Evolutionary conservation across 2,113 vertebrate species (phyloP).

Genomic region (Upupa epops): DNA sequence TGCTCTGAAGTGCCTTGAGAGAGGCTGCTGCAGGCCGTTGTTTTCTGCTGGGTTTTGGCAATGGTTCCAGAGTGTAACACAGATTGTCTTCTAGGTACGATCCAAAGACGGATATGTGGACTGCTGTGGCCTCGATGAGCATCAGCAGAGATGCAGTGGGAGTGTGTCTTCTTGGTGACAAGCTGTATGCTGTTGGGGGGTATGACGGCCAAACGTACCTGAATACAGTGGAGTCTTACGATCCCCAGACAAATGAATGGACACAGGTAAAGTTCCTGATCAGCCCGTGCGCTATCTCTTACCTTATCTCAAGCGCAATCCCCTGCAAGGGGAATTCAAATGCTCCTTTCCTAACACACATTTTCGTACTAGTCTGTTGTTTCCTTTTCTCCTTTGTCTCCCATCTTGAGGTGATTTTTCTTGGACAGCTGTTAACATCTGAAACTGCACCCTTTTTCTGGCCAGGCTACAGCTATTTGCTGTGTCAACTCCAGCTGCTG

Average conservation of each 20-base stretch:
- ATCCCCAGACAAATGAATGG: conserved; percentile 98
- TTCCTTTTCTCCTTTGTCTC: neutral
- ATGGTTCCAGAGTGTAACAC: neutral
- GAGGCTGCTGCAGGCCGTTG: neutral
- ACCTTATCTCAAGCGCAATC: neutral
- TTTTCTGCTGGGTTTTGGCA: neutral
- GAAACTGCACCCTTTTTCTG: neutral
- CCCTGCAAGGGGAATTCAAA: neutral
- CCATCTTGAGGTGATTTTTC: neutral
- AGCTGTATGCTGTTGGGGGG: conserved; percentile 93
- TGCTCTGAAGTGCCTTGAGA: neutral
- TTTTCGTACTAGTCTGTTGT: neutral
- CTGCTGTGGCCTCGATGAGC: conserved; percentile 97
- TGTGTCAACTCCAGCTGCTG: neutral
- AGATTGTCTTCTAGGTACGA: conserved; percentile 84
- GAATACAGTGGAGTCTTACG: conserved; percentile 94
- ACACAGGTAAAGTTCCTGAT: conserved; percentile 83
- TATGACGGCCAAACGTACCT: conserved; percentile 96
- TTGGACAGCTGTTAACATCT: neutral
- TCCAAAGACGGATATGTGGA: conserved; percentile 97
- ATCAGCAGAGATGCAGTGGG: conserved; percentile 96
- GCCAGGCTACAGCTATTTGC: neutral
- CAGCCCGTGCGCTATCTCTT: neutral
- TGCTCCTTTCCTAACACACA: neutral
- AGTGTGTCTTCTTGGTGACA: conserved; percentile 95